A percentile compares a stretch with the other conserved stretches of the same genome.
These are phyloP conservation scores for Clarias gariepinus DNA, from an alignment of 2,113 vertebrate species.

Conservation along the genomic window DNA sequence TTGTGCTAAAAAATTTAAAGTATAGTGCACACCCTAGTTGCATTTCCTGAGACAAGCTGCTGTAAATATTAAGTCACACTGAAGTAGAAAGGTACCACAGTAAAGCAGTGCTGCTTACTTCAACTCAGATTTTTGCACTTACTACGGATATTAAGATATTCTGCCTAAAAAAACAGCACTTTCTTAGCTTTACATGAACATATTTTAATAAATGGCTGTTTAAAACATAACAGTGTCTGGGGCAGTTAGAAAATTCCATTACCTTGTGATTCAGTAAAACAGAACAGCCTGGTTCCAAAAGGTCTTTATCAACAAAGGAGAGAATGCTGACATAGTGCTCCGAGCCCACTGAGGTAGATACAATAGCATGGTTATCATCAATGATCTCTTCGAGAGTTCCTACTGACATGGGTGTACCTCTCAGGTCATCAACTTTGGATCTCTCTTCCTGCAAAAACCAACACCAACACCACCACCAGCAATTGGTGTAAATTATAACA, in stretches of 20 bases:
- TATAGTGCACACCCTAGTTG: not conserved
- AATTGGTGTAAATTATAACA: not conserved
- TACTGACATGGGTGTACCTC: conserved; percentile 96
- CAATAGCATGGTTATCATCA: conserved; percentile 96
- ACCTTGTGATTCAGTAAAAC: conserved; percentile 98
- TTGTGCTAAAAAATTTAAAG: not conserved
- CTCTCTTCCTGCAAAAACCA: conserved; percentile 83
- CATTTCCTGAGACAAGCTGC: not conserved
- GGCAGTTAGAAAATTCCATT: not conserved
- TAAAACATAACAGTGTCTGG: not conserved
- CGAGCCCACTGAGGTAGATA: conserved; percentile 95
- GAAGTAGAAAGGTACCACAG: not conserved
- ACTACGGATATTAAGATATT: not conserved
- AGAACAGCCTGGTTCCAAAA: conserved; percentile 95
- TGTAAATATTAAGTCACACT: not conserved
- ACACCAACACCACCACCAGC: not conserved
- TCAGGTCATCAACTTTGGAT: conserved; percentile 95
- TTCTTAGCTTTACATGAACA: not conserved
- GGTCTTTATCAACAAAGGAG: conserved; percentile 97
- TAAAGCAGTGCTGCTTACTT: not conserved
- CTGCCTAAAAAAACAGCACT: not conserved
- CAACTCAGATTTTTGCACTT: not conserved
- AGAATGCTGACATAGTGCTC: conserved; percentile 98
- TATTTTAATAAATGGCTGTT: not conserved
- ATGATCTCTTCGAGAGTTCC: conserved; percentile 98